Conservation (phyloP, 2,888 invertebrate genomes). For the Clusia tigrina region DNA sequence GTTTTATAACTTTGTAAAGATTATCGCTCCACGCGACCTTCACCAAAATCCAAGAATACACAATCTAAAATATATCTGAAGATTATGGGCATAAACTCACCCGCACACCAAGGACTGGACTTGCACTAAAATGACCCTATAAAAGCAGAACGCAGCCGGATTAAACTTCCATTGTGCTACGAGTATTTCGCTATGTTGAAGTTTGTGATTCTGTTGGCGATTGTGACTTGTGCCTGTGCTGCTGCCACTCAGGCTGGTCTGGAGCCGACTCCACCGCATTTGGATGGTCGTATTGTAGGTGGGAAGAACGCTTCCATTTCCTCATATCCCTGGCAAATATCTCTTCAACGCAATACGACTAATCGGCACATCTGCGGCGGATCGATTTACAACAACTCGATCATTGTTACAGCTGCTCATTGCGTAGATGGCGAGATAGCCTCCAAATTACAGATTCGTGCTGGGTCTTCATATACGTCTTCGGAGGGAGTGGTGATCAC, state of each 20-base stretch:
- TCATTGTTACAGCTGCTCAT: constrained; percentile 69
- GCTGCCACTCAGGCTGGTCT: constrained; percentile 29
- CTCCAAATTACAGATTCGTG: constrained; percentile 59
- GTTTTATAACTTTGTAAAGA: no score
- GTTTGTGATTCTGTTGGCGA: constrained; percentile 39
- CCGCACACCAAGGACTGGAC: neutral
- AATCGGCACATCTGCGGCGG: constrained; percentile 67
- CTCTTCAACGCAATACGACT: constrained; percentile 34
- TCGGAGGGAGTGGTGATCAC: constrained; percentile 36
- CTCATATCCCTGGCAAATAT: constrained; percentile 36
- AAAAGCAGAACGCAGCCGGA: no score
- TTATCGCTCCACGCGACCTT: no score
- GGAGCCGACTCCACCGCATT: constrained; percentile 38
- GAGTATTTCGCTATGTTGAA: constrained; percentile 36
- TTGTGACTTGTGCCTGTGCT: constrained; percentile 40
- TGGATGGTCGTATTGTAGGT: constrained; percentile 47
- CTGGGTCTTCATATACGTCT: constrained; percentile 65
- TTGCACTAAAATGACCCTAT: no score
- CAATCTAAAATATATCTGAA: no score
- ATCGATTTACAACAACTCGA: constrained; percentile 63
- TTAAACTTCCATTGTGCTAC: no score
- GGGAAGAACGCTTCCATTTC: constrained; percentile 34
- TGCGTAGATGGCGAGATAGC: constrained; percentile 50
- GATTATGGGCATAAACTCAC: no score
- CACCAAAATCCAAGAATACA: no score